Evolutionary conservation across 2,888 invertebrate species (phyloP), one percentile per base, ranked within the genome.

Genomic region (Lepas anatifera): DNA sequence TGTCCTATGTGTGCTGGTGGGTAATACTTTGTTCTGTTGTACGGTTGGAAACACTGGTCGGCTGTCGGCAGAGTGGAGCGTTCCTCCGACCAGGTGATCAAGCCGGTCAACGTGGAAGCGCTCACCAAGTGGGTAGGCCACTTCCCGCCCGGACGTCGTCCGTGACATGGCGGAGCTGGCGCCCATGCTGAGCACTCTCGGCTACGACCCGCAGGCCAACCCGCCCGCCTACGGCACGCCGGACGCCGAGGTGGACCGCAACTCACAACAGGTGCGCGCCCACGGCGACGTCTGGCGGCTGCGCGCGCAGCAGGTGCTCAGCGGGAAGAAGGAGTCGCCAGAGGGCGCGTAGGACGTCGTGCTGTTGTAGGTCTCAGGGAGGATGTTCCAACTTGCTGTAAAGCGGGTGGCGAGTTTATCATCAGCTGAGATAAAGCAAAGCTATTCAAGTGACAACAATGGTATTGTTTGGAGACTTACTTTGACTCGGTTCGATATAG

Each of bases 31-130:
- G n/a, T n/a, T n/a, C n/a, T n/a, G n/a, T n/a, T n/a, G n/a, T n/a
- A n/a, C n/a, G n/a, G n/a, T n/a, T n/a, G 2, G 11, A 22, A 18
- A 22, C 25, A 64, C 35, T 22, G n/a, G 11, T 4, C 50, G 29
- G 22, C 50, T 18, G 39, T 25, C 58, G 16, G 70, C 84, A 96
- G 95, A 82, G 93, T 95, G 79, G 97, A 98, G 83, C 87, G 96
- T 73, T 96, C 96, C 68, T 95, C 95, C 73, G 97, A 98, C 84
- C 98, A 98, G 85, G 96, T 99, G 77, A 94, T 98, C 80, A 97
- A 97, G 78, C 95, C 98, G 22, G 92, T 99, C 72, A 98, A 99
- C 84, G 84, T 93, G 78, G 97, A 97, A 81, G 98, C 98, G 67
- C 84, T 98, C 74, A 87, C 87, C 77, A 93, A 92, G 83, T 94